Evolutionary conservation across 2,797 vertebrate species (phyloP).

Genomic region (Pempheris klunzingeri): DNA sequence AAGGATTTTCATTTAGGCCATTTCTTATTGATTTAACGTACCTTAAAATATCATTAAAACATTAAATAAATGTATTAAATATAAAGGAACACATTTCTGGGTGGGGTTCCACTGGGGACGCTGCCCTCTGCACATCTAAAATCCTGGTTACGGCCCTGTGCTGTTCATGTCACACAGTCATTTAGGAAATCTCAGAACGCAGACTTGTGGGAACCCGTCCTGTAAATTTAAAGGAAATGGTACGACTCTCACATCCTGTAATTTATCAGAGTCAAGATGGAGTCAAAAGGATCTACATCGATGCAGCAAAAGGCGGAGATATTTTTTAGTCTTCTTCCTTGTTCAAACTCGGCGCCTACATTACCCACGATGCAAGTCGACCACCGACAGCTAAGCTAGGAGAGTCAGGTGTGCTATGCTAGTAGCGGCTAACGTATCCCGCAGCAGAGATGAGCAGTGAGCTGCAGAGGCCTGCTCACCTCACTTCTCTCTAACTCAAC

Average conservation of each 20-base stretch:
- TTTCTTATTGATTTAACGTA: too few relatives aligned
- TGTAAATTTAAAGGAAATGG: background rate
- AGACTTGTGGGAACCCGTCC: background rate
- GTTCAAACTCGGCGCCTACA: background rate
- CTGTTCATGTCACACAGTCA: background rate
- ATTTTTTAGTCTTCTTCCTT: background rate
- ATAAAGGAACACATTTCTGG: background rate
- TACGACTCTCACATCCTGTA: background rate
- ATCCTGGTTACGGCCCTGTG: background rate
- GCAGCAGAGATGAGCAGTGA: background rate
- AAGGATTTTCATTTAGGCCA: background rate
- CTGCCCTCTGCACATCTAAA: background rate
- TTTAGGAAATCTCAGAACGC: background rate
- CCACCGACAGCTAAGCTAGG: background rate
- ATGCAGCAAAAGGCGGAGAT: background rate
- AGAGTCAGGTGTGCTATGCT: background rate
- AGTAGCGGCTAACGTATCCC: background rate
- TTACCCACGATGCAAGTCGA: conserved; percentile 13
- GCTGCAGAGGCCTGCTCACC: background rate
- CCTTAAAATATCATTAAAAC: background rate
- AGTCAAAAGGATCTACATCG: background rate
- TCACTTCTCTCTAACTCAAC: too few relatives aligned
- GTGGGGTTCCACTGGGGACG: background rate
- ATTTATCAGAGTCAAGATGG: background rate
- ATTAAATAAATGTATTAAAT: background rate